Conservation (phyloP, 35 echinoderm and acorn worm genomes). For the Apostichopus japonicus region DNA sequence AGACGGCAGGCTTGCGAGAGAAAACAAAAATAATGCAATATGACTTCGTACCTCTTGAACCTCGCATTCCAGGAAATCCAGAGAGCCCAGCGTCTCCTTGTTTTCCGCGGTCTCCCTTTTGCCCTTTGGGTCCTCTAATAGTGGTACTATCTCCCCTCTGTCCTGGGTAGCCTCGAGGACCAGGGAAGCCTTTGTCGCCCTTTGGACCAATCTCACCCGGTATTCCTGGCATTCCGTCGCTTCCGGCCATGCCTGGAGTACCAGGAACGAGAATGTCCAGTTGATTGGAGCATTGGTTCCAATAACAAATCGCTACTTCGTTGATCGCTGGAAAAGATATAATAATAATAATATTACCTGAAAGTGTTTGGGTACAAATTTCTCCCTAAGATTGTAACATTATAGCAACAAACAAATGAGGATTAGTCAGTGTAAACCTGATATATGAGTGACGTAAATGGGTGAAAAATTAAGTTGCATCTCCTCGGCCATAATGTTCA, state of each 20-base stretch:
- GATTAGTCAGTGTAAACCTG: too few relatives aligned
- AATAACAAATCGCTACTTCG: not conserved
- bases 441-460: too few relatives aligned
- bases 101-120: not conserved
- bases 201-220: not conserved
- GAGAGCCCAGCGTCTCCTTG: not conserved
- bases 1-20: too few relatives aligned
- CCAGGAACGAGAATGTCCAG: not conserved
- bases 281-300: not conserved
- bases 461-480: too few relatives aligned
- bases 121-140: not conserved
- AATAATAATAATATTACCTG: too few relatives aligned
- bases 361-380: too few relatives aligned
- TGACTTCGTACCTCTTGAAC: too few relatives aligned
- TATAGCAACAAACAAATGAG: too few relatives aligned
- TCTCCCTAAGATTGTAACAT: too few relatives aligned
- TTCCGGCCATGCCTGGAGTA: not conserved
- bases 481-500: too few relatives aligned
- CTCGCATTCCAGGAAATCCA: not conserved
- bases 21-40: not conserved
- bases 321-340: not conserved
- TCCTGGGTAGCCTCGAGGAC: not conserved
- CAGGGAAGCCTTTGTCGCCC: conserved; percentile 19
- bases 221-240: not conserved
- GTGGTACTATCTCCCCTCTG: not conserved